These are phyloP conservation scores for Pagetopsis macropterus DNA, from an alignment of 2,797 vertebrate species.

Conservation along the genomic window DNA sequence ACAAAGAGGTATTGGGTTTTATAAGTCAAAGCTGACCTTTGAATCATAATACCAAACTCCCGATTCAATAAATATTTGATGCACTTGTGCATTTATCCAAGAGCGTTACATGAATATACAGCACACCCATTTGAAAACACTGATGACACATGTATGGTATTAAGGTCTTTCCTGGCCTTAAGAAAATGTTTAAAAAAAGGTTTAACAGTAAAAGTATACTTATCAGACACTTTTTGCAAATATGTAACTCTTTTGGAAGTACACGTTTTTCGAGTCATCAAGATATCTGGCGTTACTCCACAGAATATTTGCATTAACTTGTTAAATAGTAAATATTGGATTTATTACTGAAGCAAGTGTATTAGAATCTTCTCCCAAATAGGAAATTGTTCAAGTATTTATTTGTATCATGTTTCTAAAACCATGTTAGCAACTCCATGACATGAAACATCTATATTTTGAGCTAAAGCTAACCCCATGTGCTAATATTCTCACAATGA, in stretches of 20 bases:
- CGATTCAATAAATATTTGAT: conserved; percentile 31
- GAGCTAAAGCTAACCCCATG: too few species aligned
- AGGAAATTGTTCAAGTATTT: too few species aligned
- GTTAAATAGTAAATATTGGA: neutral
- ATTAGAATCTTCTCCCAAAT: too few species aligned
- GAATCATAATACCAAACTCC: conserved; percentile 37
- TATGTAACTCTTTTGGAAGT: neutral
- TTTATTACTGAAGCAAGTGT: neutral
- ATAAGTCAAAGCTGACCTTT: conserved; percentile 52
- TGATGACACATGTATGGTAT: neutral
- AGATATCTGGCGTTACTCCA: too few species aligned
- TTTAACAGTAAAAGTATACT: neutral
- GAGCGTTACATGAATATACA: neutral
- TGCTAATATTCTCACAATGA: too few species aligned
- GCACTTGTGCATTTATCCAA: neutral
- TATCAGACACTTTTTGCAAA: neutral
- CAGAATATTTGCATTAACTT: neutral
- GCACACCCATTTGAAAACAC: neutral
- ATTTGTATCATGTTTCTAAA: too few species aligned
- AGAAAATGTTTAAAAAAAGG: neutral
- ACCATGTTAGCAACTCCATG: too few species aligned
- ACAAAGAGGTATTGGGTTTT: conserved; percentile 41
- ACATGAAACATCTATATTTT: too few species aligned
- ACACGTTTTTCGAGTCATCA: neutral
- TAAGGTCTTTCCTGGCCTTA: neutral